Base-by-base conservation (phyloP, 2,888 invertebrate species). In the Drosophila flavopinicola region DNA sequence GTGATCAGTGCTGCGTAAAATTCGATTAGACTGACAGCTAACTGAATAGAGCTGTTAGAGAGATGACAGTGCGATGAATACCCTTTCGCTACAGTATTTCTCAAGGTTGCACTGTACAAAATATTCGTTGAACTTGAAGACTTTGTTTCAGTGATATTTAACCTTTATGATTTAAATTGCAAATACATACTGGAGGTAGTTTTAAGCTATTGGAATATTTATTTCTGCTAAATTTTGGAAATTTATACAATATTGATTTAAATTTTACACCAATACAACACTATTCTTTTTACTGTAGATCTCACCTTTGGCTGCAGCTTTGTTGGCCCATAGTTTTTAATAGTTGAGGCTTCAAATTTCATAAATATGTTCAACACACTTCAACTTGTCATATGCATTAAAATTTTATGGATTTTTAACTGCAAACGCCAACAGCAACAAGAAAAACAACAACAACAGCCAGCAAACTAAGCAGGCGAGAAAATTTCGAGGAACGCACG, bases 401-500 rank as follows among this genome's bases (percentile, higher is more conserved):
- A 24, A 64, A 56, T 61, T 67, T 71, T 63, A 83, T 78, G 66
- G 66, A 6, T 64, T 70, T 70, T 83, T 63, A 82, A 75, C 85
- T 77, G 72, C 83, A 70, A 63, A 66, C 69, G 67, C 67, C 79
- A 68, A 66, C 44, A 20, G 17, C 27, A 66, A 38, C 32, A 41
- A 41, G 10, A 23, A 29, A 7, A 35, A 24, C 4, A 20, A 27
- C 23, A 41, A 47, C 20, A 52, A 15, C 45, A 41, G 30, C 6
- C 6, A 32, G 29, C 30, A 48, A 23, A 13, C 32, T 11, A 47
- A 56, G 37, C 20, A 57, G 69, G 73, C 73, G 65, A 60, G 48
- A 47, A 47, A 39, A 45, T 49, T 83, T 83, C 78, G 60, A 51
- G 61, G 76, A 85, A 85, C 85, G 84, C 83, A 83, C 83, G 83